Conservation (phyloP, 2,888 invertebrate species). For the Caenorhabditis uteleia region DNA sequence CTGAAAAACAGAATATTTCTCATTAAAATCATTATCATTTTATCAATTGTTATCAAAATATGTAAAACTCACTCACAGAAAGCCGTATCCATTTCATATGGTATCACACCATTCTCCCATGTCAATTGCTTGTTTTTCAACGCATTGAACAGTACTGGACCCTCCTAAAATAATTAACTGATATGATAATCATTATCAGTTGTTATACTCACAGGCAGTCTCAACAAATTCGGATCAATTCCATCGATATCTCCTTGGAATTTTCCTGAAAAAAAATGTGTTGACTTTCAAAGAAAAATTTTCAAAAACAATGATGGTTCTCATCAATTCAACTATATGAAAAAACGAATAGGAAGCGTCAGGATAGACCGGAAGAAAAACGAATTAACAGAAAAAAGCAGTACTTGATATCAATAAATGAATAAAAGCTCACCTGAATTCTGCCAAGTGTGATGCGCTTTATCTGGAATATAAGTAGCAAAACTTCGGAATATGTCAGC, state of each 20-base stretch:
- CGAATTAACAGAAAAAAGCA: too few species aligned
- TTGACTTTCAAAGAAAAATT: neutral
- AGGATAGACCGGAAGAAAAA: too few species aligned
- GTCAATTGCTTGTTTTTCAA: constrained; percentile 64
- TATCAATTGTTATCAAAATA: neutral
- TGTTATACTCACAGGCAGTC: constrained; percentile 45
- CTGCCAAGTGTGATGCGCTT: constrained; percentile 45
- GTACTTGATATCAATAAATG: neutral
- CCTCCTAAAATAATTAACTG: constrained; percentile 47
- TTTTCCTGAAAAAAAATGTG: constrained; percentile 53
- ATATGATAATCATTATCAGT: neutral
- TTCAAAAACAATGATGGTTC: neutral
- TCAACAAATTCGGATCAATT: constrained; percentile 54
- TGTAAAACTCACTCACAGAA: constrained; percentile 65
- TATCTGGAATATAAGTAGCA: constrained; percentile 26
- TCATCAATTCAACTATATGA: neutral
- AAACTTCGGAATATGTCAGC: constrained; percentile 28
- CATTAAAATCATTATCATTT: neutral
- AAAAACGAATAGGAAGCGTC: neutral
- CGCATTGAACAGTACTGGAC: constrained; percentile 63
- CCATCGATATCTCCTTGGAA: constrained; percentile 69
- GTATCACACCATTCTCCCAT: constrained; percentile 65
- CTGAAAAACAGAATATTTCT: neutral
- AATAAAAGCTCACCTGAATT: constrained; percentile 32
- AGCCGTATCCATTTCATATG: constrained; percentile 65